Base-by-base conservation (phyloP, 2,888 invertebrate species). In the Drosophila mercatorum region DNA sequence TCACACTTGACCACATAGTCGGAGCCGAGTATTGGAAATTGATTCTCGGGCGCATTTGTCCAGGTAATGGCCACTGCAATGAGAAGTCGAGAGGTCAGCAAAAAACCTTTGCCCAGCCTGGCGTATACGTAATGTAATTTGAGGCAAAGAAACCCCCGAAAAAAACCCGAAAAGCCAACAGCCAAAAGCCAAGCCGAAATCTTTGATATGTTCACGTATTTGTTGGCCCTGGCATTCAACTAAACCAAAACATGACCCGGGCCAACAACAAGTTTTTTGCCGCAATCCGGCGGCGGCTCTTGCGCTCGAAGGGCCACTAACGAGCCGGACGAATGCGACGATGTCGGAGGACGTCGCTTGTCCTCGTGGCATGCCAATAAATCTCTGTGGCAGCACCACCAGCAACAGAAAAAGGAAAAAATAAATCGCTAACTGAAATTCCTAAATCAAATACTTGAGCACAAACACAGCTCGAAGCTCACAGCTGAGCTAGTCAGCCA, bases 31-130 rank as follows among this genome's bases (percentile, higher is more conserved):
- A 96, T 96, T 1, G 97, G 97, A 89, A 95, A 96, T 92, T 98
- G 98, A 89, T 96, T 95, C 89, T 94, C 94, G 43, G 97, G 97
- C 0, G 97, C 97, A 92, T 98, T 96, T 14, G 95, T 95, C 95
- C 97, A 97, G 72, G 96, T 97, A 69, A 98, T 97, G 46, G 96
- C 96, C 91, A 96, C 97, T 97, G 93, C 22, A 84, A 77, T 46
- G 17, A 68, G 47, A 47, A 58, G 31, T 11, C 3, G 34, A 51
- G 17, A 34, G n/a, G 49, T 51, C 49, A 51, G 11, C 17, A 28
- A 43, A 34, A 17, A 34, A 40, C 43, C 17, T 17, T 41, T 12
- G 38, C 22, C 36, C 34, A 41, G n/a, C 53, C 68, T 72, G 75
- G 56, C 72, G 73, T 74, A 69, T 75, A 78, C 64, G 71, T 77